Base-by-base conservation (phyloP, 2,797 vertebrate genomes). In the Tinamus major region DNA sequence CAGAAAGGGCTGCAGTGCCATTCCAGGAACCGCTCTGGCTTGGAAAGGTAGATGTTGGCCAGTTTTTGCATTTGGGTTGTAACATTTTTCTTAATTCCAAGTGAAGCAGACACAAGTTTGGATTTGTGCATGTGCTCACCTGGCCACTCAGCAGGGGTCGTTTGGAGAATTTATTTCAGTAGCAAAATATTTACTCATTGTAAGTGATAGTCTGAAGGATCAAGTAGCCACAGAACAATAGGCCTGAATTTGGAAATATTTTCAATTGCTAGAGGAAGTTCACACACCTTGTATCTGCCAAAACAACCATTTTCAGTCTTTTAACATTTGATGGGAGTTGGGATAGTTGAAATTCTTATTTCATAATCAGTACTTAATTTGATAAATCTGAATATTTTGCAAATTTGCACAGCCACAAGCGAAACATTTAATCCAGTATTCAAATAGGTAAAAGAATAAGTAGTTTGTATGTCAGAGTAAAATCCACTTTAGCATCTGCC, bases 161-260 rank as follows among this genome's bases (percentile, higher is more conserved):
- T 17, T 51, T 85, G 84, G 51, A 83, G 35, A 87, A 85, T 56
- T 46, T 79, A 82, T 59, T 90, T 83, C 62, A 62, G n/a, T 24
- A 39, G 26, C 13, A 89, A 94, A 94, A 83, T 51, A 62, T 41
- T 68, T 77, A 35, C 41, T 81, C 70, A 61, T 94, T 58, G 65
- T 21, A 79, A 86, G 24, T 86, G 83, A 74, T 87, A 86, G 70
- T n/a, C 59, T 81, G 89, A 88, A 84, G 79, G 91, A 86, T 48
- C 76, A 86, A 84, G 39, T 49, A 84, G 14, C 84, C 88, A 93
- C 74, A 61, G 63, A 77, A 88, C 87, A 78, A 24, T 21, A 59
- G 81, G 79, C 46, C 59, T 67, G 53, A 76, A 72, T 86, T 91
- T 84, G 63, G 70, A 86, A 91, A 64, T 77, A 39, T 61, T 90